Percentiles rank a stretch among this genome's conserved stretches.
Evolutionary conservation across 2,113 vertebrate species (phyloP).

Genomic region (Aspidoscelis tigris): DNA sequence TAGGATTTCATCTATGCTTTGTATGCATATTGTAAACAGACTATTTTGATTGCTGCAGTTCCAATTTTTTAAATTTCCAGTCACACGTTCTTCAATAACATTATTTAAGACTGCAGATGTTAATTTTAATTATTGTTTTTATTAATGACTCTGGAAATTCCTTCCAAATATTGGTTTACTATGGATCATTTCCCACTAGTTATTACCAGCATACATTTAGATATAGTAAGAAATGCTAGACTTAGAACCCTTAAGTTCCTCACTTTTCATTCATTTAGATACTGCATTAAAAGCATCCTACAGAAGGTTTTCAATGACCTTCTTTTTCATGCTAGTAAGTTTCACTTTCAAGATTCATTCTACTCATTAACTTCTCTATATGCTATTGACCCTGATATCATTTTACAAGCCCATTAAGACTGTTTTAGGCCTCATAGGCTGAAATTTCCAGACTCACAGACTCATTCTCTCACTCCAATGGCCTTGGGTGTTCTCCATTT

Average conservation of each 20-base stretch:
- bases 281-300: constrained; percentile 43
- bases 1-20: neutral
- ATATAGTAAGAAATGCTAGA: constrained; percentile 4
- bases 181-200: constrained; percentile 19
- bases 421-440: constrained; percentile 31
- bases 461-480: constrained; percentile 29
- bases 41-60: too few species aligned
- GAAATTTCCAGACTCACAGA: constrained; percentile 26
- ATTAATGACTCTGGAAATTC: constrained; percentile 23
- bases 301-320: constrained; percentile 45
- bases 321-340: constrained; percentile 52
- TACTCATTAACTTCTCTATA: constrained; percentile 52
- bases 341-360: constrained; percentile 67
- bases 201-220: neutral
- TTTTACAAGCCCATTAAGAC: constrained; percentile 51
- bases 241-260: constrained; percentile 20
- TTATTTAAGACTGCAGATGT: neutral
- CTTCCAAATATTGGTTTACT: neutral
- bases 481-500: neutral
- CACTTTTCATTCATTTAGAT: neutral
- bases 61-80: neutral
- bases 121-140: neutral
- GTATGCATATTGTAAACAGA: neutral
- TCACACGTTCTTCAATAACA: neutral
- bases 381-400: constrained; percentile 51